Conservation (phyloP, 1,140 invertebrate species). For the Oryzaephilus surinamensis region DNA sequence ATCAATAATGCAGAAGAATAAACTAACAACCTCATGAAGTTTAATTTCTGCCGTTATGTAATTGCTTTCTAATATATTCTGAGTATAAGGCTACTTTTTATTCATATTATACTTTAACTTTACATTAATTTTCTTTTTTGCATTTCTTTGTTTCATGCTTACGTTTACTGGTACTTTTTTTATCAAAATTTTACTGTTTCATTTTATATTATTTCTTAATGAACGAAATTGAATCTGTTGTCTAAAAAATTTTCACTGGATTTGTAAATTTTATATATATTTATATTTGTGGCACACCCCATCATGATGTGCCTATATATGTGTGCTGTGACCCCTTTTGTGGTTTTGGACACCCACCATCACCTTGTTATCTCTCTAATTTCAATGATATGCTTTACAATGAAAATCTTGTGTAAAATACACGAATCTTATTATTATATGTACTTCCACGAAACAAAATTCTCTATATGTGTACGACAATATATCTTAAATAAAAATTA, state of each 20-base stretch:
- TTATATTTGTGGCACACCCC: conserved; percentile 4
- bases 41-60: too few species aligned
- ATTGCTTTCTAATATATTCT: too few species aligned
- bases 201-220: conserved; percentile 3
- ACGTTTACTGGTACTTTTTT: conserved; percentile 27
- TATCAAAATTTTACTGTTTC: conserved; percentile 15
- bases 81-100: too few species aligned
- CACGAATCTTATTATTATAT: too few species aligned
- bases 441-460: too few species aligned
- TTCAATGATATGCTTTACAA: too few species aligned
- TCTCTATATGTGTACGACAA: too few species aligned
- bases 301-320: too few species aligned
- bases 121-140: conserved; percentile 26
- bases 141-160: conserved; percentile 36
- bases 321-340: conserved; percentile 11
- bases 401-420: too few species aligned
- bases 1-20: too few species aligned
- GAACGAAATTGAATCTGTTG: conserved; percentile 3
- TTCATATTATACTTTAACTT: conserved; percentile 3
- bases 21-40: too few species aligned
- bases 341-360: conserved; percentile 26
- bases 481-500: too few species aligned
- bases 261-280: conserved; percentile 6
- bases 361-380: conserved; percentile 9
- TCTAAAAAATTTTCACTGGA: conserved; percentile 4